phyloP scores from a whole-genome alignment of 30 jellyfish, hydroid and myxozoan species.

The Aurelia sp. region DNA sequence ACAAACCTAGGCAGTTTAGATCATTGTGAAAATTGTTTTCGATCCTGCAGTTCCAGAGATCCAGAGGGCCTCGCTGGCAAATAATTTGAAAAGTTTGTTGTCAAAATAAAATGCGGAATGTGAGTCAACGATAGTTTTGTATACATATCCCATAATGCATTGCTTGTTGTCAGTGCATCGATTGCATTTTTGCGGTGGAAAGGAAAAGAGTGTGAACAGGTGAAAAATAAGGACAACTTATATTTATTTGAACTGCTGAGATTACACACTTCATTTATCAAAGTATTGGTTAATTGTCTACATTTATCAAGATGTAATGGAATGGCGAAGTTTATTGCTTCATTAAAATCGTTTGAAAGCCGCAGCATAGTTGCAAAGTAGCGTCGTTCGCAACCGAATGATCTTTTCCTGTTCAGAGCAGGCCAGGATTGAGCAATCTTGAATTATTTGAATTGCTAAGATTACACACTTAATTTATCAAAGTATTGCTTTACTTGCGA shows the following conservation, averaged over 20 bases:
- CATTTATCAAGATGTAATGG: too few species aligned
- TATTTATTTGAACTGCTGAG: background rate
- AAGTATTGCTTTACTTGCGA: too few species aligned
- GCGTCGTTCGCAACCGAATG: slow-evolving; percentile 67
- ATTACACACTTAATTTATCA: background rate
- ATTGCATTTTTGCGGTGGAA: slow-evolving; percentile 38
- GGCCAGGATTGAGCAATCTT: background rate
- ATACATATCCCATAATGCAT: slow-evolving; percentile 54
- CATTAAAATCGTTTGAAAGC: background rate
- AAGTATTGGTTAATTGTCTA: background rate
- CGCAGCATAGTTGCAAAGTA: slow-evolving; percentile 1
- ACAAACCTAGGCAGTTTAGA: too few species aligned
- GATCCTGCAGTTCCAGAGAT: too few species aligned
- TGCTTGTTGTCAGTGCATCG: slow-evolving; percentile 53
- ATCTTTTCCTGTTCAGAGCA: background rate
- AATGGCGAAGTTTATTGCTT: too few species aligned
- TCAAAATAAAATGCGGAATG: background rate
- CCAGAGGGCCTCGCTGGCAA: background rate
- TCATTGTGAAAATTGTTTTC: too few species aligned
- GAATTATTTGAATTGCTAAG: background rate
- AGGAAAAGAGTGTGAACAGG: background rate
- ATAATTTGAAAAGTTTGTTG: background rate
- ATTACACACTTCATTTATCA: background rate
- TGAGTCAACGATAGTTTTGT: slow-evolving; percentile 9
- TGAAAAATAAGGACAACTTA: background rate